These are phyloP conservation scores for Trichonephila clavata DNA, from an alignment of 1,140 invertebrate species.

Conservation along the genomic window DNA sequence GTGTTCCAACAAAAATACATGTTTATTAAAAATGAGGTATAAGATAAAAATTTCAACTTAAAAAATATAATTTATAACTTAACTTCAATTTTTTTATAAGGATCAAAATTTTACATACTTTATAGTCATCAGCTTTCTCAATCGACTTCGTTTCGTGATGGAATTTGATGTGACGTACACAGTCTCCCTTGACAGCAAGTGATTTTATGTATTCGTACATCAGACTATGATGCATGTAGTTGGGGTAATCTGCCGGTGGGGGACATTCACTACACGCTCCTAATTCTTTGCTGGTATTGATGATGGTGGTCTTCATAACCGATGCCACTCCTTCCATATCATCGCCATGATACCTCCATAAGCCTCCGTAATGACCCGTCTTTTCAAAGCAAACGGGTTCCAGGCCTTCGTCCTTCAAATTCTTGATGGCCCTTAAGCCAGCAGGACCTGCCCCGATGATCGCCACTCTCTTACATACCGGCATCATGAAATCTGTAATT, in stretches of 20 bases:
- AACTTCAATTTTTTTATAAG: slow-evolving; percentile 79
- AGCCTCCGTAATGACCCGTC: slow-evolving; percentile 82
- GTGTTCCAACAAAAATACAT: too few species aligned
- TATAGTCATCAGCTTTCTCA: slow-evolving; percentile 79
- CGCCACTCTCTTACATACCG: slow-evolving; percentile 78
- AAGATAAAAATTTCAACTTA: too few species aligned
- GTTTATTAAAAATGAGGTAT: too few species aligned
- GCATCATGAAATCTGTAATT: not conserved
- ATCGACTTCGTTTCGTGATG: slow-evolving; percentile 74
- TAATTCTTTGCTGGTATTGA: slow-evolving; percentile 79
- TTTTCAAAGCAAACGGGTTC: slow-evolving; percentile 82
- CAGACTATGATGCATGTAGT: slow-evolving; percentile 81
- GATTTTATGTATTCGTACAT: slow-evolving; percentile 81
- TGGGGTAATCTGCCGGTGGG: slow-evolving; percentile 81
- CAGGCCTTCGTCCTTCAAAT: slow-evolving; percentile 81
- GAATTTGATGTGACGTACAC: slow-evolving; percentile 58
- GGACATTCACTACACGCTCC: slow-evolving; percentile 80
- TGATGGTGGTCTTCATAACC: slow-evolving; percentile 79
- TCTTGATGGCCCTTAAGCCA: slow-evolving; percentile 82
- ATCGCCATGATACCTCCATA: slow-evolving; percentile 83
- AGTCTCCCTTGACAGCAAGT: slow-evolving; percentile 78
- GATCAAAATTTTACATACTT: slow-evolving; percentile 77
- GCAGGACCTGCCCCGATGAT: slow-evolving; percentile 82
- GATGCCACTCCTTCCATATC: slow-evolving; percentile 79
- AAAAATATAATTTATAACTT: not conserved